A percentile compares a stretch with the other conserved stretches of the same genome.
Conservation (phyloP, 1,140 invertebrate genomes). For the Calephelis nemesis region DNA sequence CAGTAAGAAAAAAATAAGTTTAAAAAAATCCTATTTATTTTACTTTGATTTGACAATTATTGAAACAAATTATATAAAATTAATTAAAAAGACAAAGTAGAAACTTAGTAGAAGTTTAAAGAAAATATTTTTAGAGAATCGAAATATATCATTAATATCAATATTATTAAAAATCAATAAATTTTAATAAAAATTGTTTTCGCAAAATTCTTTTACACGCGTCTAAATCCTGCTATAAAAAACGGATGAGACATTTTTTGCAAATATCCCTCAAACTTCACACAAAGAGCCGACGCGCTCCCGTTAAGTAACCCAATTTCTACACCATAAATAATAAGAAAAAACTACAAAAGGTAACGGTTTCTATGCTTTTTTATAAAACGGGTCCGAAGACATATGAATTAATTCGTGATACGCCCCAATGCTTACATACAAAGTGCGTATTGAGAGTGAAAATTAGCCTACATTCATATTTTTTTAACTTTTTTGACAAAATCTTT, state of each 20-base stretch:
- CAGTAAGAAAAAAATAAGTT: too few species aligned
- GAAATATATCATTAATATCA: slow-evolving; percentile 43
- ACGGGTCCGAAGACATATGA: slow-evolving; percentile 49
- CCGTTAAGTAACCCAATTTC: slow-evolving; percentile 78
- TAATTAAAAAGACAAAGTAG: too few species aligned
- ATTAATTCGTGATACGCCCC: slow-evolving; percentile 75
- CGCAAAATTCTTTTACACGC: slow-evolving; percentile 35
- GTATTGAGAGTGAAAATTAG: slow-evolving; percentile 76
- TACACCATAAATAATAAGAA: slow-evolving; percentile 71
- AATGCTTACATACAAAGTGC: slow-evolving; percentile 70
- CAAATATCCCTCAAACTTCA: slow-evolving; percentile 38
- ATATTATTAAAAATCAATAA: slow-evolving; percentile 47
- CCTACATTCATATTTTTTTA: slow-evolving; percentile 60
- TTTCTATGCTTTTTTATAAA: slow-evolving; percentile 54
- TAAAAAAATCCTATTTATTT: too few species aligned
- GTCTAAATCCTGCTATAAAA: slow-evolving; percentile 28
- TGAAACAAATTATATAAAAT: too few species aligned
- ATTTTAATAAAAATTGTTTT: slow-evolving; percentile 42
- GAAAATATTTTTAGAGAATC: too few species aligned
- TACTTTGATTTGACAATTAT: too few species aligned
- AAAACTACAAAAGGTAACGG: slow-evolving; percentile 65
- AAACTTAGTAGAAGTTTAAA: too few species aligned
- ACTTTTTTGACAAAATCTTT: slow-evolving; percentile 36
- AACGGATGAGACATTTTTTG: slow-evolving; percentile 31
- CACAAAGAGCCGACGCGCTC: slow-evolving; percentile 55